Percentiles rank a stretch among this genome's conserved stretches.
Evolutionary conservation across 2,888 invertebrate species (phyloP).

Genomic region (Drosophila merina): DNA sequence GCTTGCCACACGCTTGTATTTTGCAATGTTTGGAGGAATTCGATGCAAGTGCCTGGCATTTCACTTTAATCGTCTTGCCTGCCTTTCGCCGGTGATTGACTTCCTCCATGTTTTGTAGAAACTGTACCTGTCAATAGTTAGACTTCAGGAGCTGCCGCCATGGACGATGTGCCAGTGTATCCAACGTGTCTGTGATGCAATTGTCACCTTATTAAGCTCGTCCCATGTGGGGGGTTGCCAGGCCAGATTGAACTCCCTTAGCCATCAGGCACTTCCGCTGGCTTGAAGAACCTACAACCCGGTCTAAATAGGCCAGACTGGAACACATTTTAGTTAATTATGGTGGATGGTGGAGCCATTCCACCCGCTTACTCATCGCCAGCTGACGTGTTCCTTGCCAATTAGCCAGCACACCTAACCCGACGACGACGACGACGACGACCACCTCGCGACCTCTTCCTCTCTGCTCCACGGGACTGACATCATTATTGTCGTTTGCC

Average conservation of each 20-base stretch:
- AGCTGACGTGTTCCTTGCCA: constrained; percentile 64
- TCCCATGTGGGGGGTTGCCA: constrained; percentile 25
- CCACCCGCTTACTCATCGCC: constrained; percentile 27
- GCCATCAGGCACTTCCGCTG: constrained; percentile 57
- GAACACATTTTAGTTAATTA: constrained; percentile 72
- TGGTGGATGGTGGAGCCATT: constrained; percentile 55
- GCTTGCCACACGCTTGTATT: constrained; percentile 34
- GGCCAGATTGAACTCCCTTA: constrained; percentile 34
- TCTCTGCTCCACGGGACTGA: constrained; percentile 4
- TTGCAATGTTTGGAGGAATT: constrained; percentile 31
- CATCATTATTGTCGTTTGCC: constrained; percentile 58
- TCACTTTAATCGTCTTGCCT: constrained; percentile 32
- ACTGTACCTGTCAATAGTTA: constrained; percentile 29
- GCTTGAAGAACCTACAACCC: constrained; percentile 38
- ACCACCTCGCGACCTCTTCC: constrained; percentile 18
- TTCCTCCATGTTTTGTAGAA: constrained; percentile 39
- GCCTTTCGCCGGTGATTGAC: constrained; percentile 15
- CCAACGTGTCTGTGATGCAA: constrained; percentile 49
- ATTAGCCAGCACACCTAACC: constrained; percentile 61
- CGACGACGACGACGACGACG: constrained; percentile 16
- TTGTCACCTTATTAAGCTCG: constrained; percentile 35
- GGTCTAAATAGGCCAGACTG: constrained; percentile 60
- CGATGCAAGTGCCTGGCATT: constrained; percentile 47
- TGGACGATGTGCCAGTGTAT: constrained; percentile 15
- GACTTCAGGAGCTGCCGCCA: constrained; percentile 23